A percentile compares a stretch with the other conserved stretches of the same genome.
Conservation (phyloP, 2,797 vertebrate species). For the Danio aesculapii region DNA sequence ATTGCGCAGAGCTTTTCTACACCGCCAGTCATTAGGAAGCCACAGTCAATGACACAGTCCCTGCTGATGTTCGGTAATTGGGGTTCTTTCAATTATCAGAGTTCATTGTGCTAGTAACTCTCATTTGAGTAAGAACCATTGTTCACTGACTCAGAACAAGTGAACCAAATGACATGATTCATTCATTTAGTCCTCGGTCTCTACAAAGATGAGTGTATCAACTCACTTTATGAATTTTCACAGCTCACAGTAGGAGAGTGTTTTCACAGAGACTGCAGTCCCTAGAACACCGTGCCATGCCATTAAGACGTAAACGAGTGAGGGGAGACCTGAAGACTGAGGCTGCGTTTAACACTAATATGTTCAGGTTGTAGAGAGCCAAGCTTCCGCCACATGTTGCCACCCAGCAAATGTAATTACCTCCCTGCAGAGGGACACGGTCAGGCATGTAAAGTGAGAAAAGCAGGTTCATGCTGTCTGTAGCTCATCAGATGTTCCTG, state of each 20-base stretch:
- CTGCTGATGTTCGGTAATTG: background rate
- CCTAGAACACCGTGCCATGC: slow-evolving; percentile 42
- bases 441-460: slow-evolving; percentile 15
- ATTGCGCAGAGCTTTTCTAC: background rate
- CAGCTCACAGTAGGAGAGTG: slow-evolving; percentile 20
- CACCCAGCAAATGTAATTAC: slow-evolving; percentile 39
- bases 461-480: slow-evolving; percentile 1
- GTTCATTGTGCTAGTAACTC: slow-evolving; percentile 8
- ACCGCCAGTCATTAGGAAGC: background rate
- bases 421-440: slow-evolving; percentile 1
- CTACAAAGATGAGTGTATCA: slow-evolving; percentile 25
- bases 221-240: slow-evolving; percentile 38
- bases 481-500: slow-evolving; percentile 19
- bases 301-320: slow-evolving; percentile 26
- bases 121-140: background rate
- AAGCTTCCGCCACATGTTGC: slow-evolving; percentile 29
- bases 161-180: slow-evolving; percentile 23
- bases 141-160: slow-evolving; percentile 12
- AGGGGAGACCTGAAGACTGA: background rate
- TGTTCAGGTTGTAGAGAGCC: background rate
- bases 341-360: slow-evolving; percentile 14
- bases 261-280: slow-evolving; percentile 26
- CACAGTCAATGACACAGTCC: background rate
- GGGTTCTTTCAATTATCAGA: slow-evolving; percentile 7
- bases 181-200: slow-evolving; percentile 20